Percentiles rank a stretch among this genome's conserved stretches.
phyloP scores from a whole-genome alignment of 2,797 vertebrate genomes.

The Prionace glauca region DNA sequence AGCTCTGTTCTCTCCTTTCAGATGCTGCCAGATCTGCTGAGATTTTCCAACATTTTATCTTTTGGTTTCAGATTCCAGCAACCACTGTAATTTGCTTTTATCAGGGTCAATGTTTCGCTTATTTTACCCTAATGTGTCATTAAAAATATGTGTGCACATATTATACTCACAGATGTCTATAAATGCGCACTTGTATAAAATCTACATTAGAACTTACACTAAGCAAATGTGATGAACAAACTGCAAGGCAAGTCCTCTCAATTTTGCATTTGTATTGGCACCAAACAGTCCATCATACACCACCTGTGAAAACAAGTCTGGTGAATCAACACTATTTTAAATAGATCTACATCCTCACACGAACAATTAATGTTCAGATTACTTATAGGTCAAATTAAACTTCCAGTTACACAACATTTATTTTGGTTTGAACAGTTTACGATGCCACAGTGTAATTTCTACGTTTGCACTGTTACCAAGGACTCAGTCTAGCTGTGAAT shows the following conservation, averaged over 20 bases:
- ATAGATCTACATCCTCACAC: neutral
- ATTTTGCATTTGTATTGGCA: constrained; percentile 89
- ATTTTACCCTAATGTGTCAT: neutral
- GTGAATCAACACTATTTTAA: neutral
- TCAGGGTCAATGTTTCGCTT: neutral
- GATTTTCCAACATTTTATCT: too few relatives aligned
- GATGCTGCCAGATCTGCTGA: too few relatives aligned
- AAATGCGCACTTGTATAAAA: neutral
- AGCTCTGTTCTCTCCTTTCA: too few relatives aligned
- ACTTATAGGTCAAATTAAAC: neutral
- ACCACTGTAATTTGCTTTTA: too few relatives aligned
- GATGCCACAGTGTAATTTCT: neutral
- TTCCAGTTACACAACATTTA: neutral
- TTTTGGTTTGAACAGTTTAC: neutral
- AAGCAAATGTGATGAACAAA: constrained; percentile 97
- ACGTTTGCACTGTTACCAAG: neutral
- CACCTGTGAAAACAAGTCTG: constrained; percentile 61
- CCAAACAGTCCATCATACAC: constrained; percentile 97
- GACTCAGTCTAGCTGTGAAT: neutral
- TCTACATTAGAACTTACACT: constrained; percentile 61
- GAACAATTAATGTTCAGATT: constrained; percentile 4
- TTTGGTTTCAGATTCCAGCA: too few relatives aligned
- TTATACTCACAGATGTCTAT: neutral
- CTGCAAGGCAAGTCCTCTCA: constrained; percentile 85
- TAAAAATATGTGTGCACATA: too few relatives aligned